phyloP scores from a whole-genome alignment of 2,113 vertebrate genomes.

The Columbina picui region DNA sequence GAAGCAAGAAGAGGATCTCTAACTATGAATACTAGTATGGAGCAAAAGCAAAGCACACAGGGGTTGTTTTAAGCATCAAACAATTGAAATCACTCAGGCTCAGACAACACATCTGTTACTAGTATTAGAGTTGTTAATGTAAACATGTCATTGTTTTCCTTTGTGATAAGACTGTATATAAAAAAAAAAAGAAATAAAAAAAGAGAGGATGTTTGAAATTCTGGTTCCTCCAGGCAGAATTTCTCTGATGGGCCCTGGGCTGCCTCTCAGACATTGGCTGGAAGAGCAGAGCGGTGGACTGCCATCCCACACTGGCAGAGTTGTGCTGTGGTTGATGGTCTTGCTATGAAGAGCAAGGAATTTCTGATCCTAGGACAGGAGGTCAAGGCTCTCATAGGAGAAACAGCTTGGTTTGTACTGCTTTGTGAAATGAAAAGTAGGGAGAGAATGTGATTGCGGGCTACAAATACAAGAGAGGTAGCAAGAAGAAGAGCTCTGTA shows the following conservation, averaged over 20 bases:
- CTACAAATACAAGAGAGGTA: neutral
- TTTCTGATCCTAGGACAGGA: neutral
- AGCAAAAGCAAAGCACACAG: neutral
- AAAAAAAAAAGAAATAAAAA: neutral
- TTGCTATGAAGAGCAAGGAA: neutral
- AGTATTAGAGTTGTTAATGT: conserved; percentile 9
- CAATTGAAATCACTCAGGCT: conserved; percentile 4
- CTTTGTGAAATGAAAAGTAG: neutral
- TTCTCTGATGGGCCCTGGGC: neutral
- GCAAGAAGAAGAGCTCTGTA: neutral
- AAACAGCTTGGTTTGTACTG: neutral
- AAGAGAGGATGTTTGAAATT: neutral
- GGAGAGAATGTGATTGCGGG: neutral
- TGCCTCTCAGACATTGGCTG: neutral
- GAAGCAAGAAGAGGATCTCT: neutral
- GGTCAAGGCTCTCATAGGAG: neutral
- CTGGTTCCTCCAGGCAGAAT: neutral
- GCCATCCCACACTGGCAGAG: neutral
- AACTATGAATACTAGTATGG: conserved; percentile 10
- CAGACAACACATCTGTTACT: neutral
- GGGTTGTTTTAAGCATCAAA: neutral
- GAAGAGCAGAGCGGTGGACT: neutral
- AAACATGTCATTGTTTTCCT: neutral
- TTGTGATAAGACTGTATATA: neutral
- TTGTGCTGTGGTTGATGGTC: neutral